Conservation (phyloP, 2,113 vertebrate species). For the Notothenia coriiceps region DNA sequence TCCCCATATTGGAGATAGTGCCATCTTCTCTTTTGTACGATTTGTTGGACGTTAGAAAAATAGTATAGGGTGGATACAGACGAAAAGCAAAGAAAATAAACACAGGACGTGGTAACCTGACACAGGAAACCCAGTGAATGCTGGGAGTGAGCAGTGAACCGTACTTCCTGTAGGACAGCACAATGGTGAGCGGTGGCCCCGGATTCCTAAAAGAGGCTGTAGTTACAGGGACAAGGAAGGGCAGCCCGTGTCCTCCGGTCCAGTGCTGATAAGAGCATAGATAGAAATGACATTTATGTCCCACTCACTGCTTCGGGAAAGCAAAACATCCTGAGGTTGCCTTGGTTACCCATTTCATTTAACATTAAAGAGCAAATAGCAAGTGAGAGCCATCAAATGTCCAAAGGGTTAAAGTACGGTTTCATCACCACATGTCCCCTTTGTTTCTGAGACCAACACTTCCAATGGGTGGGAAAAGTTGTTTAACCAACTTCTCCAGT, state of each 20-base stretch:
- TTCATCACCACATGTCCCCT: constrained; percentile 1
- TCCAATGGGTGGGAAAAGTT: constrained; percentile 11
- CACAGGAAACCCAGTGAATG: constrained; percentile 88
- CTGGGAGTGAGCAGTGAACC: constrained; percentile 84
- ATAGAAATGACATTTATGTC: constrained; percentile 77
- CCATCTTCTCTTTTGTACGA: constrained; percentile 72
- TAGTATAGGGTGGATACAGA: constrained; percentile 79
- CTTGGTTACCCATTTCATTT: constrained; percentile 62
- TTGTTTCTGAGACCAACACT: constrained; percentile 19
- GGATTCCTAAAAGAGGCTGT: constrained; percentile 79
- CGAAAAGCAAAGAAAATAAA: constrained; percentile 86
- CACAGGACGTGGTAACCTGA: constrained; percentile 86
- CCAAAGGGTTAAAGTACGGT: neutral
- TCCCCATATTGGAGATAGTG: constrained; percentile 65
- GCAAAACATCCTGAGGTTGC: constrained; percentile 71
- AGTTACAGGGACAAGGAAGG: constrained; percentile 81
- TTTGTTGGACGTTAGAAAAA: constrained; percentile 71
- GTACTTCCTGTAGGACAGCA: constrained; percentile 85
- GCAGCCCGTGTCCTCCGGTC: constrained; percentile 78
- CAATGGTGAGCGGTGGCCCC: constrained; percentile 82
- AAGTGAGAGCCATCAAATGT: neutral
- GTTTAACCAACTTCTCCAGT: neutral
- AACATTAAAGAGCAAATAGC: constrained; percentile 40
- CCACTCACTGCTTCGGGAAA: constrained; percentile 53
- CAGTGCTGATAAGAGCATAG: constrained; percentile 80